Base-by-base conservation (phyloP, 37 sponge, comb jelly and placozoan species). In the Aplysina aerophoba region DNA sequence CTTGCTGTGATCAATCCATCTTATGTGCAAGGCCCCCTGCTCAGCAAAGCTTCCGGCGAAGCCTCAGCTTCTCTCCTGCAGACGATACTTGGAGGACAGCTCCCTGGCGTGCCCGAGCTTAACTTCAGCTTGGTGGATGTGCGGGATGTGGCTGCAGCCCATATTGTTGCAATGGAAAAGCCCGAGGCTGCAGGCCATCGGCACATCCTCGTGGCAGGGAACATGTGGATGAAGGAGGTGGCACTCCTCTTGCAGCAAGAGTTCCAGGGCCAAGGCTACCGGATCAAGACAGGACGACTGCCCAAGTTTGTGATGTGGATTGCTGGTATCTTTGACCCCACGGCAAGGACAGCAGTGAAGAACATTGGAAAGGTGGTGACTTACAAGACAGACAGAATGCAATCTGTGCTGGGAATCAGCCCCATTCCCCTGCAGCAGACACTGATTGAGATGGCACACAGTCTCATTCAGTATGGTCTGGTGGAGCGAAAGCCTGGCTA, bases 141-240 rank as follows among this genome's bases (percentile, higher is more conserved):
- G 0, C 86, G 98, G 30, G 98, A 97, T 87, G 93, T 95, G 20
- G 94, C 91, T n/a, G 86, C 81, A 16, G 95, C 90, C 22, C 90
- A 94, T 73, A 89, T 95, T 73, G 87, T 87, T 8, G 98, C 95
- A 35, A 87, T 97, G 92, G 83, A 88, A 24, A 87, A 65, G 28
- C 85, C 88, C 0, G 92, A 89, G 28, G 94, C 94, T 33, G 81
- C 80, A 35, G 96, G 94, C 4, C 89, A 89, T n/a, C 80, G 97
- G 0, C 84, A 79, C 63, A 53, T 93, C 17, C 40, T 87, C 13
- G 61, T 84, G 20, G n/a, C 38, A 14, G 54, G 56, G 24, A 80
- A 53, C 25, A 15, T 94, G n/a, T 84, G 73, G 61, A 38, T 85
- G 56, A 83, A 34, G 41, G 91, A 90, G 0, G 25, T 97, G 16